Evolutionary conservation across 2,888 invertebrate genomes (phyloP).

Genomic region (Brachypterus glaber): DNA sequence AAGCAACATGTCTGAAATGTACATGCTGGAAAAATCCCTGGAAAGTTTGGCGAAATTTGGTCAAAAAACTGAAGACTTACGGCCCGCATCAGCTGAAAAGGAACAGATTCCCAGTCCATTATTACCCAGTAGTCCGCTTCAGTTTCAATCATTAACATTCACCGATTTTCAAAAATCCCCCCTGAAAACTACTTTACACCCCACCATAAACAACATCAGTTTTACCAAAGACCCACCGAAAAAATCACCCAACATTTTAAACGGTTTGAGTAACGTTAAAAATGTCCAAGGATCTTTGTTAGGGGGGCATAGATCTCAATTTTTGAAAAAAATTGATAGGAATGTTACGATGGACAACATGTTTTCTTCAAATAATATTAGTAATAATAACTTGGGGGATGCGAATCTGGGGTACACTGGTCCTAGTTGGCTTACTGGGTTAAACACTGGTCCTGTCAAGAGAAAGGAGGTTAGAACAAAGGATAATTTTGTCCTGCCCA

Average conservation of each 20-base stretch:
- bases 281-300: constrained; percentile 29
- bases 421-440: constrained; percentile 27
- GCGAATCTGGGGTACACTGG: constrained; percentile 14
- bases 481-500: constrained; percentile 51
- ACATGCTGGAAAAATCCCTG: constrained; percentile 31
- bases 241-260: constrained; percentile 31
- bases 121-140: constrained; percentile 18
- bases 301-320: constrained; percentile 28
- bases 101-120: constrained; percentile 16
- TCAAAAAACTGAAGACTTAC: constrained; percentile 15
- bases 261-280: constrained; percentile 28
- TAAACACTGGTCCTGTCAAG: constrained; percentile 15
- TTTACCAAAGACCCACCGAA: constrained; percentile 31
- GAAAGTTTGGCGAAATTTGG: constrained; percentile 28
- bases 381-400: constrained; percentile 13
- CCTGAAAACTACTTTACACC: constrained; percentile 26
- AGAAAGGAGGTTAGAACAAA: constrained; percentile 28
- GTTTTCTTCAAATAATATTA: constrained; percentile 25
- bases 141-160: constrained; percentile 9
- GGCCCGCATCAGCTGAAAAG: constrained; percentile 3
- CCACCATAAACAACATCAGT: constrained; percentile 37
- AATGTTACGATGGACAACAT: constrained; percentile 26
- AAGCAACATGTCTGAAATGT: constrained; percentile 24
- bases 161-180: background rate
- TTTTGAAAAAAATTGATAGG: constrained; percentile 32